Evolutionary conservation across 2,797 vertebrate genomes (phyloP).

Genomic region (Hippoglossus hippoglossus): DNA sequence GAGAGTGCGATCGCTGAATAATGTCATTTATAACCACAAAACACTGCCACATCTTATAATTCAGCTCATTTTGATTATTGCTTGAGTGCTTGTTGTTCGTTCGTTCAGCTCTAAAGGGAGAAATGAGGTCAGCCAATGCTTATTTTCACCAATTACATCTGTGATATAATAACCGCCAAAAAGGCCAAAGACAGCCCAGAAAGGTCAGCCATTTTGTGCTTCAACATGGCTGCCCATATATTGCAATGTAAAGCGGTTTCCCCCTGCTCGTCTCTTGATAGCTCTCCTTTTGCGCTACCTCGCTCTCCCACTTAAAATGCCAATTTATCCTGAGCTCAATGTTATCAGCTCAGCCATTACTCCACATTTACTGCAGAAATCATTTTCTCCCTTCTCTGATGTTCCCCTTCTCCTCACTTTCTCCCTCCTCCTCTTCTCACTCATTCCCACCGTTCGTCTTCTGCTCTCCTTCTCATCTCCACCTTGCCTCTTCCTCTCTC

Average conservation of each 20-base stretch:
- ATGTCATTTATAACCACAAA: conserved; percentile 12
- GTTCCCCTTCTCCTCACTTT: conserved; percentile 40
- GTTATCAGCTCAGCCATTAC: conserved; percentile 83
- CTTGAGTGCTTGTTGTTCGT: neutral
- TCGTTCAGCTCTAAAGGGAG: conserved; percentile 6
- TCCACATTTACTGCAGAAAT: conserved; percentile 78
- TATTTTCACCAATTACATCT: conserved; percentile 35
- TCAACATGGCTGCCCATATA: conserved; percentile 81
- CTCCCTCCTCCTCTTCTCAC: conserved; percentile 18
- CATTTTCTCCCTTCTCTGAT: conserved; percentile 61
- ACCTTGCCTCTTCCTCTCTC: neutral
- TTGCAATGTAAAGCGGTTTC: conserved; percentile 72
- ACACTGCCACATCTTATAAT: conserved; percentile 1
- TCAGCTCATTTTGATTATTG: conserved; percentile 15
- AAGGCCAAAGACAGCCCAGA: conserved; percentile 59
- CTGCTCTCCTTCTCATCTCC: conserved; percentile 12
- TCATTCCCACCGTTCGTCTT: conserved; percentile 37
- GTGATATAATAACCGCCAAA: conserved; percentile 33
- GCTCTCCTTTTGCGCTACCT: conserved; percentile 71
- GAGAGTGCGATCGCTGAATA: conserved; percentile 23
- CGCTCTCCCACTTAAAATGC: conserved; percentile 83
- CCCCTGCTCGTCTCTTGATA: conserved; percentile 57
- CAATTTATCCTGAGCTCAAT: conserved; percentile 81
- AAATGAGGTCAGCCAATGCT: conserved; percentile 28
- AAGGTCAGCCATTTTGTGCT: conserved; percentile 84